Percentiles rank a stretch among this genome's conserved stretches.
Evolutionary conservation across 2,113 vertebrate species (phyloP).

Genomic region (Oreochromis tanganicae): DNA sequence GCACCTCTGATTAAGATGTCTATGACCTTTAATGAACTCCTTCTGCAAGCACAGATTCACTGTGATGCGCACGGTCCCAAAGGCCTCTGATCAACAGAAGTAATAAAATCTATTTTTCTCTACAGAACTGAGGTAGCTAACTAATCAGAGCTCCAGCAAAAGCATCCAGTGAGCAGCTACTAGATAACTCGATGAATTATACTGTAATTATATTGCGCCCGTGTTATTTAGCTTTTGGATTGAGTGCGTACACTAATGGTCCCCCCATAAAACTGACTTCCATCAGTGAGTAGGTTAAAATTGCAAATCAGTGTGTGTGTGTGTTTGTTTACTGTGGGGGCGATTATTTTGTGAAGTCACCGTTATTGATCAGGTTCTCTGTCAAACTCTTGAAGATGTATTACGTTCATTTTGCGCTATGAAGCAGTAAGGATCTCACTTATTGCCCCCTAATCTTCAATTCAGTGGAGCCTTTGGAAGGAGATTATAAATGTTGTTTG

Average conservation of each 20-base stretch:
- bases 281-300: constrained; percentile 4
- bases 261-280: neutral
- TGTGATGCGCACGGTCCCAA: neutral
- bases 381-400: constrained; percentile 19
- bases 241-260: neutral
- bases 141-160: neutral
- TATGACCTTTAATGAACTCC: neutral
- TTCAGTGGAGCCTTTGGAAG: neutral
- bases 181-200: neutral
- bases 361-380: constrained; percentile 24
- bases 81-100: neutral
- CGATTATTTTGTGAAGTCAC: constrained; percentile 1
- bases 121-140: neutral
- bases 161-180: neutral
- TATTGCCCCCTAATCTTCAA: constrained; percentile 21
- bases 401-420: constrained; percentile 3
- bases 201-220: neutral
- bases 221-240: neutral
- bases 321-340: neutral
- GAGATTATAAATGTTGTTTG: constrained; percentile 9
- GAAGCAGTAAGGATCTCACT: neutral
- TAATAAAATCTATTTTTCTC: neutral
- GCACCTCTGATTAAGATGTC: neutral
- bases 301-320: neutral
- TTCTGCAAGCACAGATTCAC: neutral